Base-by-base conservation (phyloP, 2,888 invertebrate species). In the Ethmia dodecea region DNA sequence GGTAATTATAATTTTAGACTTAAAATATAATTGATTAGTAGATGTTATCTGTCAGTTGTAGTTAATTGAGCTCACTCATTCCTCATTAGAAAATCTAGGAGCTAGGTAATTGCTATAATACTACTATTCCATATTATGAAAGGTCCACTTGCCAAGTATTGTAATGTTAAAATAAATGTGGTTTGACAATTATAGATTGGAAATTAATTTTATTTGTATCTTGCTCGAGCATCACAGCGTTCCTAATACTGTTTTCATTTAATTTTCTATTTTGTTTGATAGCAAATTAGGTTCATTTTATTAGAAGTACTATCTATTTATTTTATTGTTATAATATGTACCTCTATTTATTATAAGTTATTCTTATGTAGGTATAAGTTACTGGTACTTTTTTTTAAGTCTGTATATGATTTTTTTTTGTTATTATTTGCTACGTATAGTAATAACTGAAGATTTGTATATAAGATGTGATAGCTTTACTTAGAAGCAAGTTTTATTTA, bases 391-490 rank as follows among this genome's bases (percentile, higher is more conserved):
- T 65, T 68, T 71, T 48, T 63, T 61, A 68, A 78, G 70, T 78
- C 68, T 80, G 75, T 80, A 74, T 64, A 75, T 67, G 58, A 43
- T 48, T 57, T 69, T 70, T 72, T 69, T 70, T 72, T 71, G 67
- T 77, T 79, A 73, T 79, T 67, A 77, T 79, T 83, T 77, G 78
- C 79, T 75, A 74, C n/a, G n/a, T n/a, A 68, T 33, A 28, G 28
- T 20, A 33, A 37, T 31, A 53, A 56, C 59, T 62, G 65, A 70
- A 64, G 49, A 53, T 66, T 69, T 65, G 49, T 54, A 70, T 74
- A 70, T 81, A 80, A 79, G 76, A 80, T 80, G 79, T 81, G 81
- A 84, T 78, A 83, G 81, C 84, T 83, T 84, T 83, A 83, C 70
- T 69, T 83, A 81, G 78, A 76, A 69, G 68, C 77, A 76, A 79